phyloP scores from a whole-genome alignment of 2,797 vertebrate species.

The Pangasius djambal region DNA sequence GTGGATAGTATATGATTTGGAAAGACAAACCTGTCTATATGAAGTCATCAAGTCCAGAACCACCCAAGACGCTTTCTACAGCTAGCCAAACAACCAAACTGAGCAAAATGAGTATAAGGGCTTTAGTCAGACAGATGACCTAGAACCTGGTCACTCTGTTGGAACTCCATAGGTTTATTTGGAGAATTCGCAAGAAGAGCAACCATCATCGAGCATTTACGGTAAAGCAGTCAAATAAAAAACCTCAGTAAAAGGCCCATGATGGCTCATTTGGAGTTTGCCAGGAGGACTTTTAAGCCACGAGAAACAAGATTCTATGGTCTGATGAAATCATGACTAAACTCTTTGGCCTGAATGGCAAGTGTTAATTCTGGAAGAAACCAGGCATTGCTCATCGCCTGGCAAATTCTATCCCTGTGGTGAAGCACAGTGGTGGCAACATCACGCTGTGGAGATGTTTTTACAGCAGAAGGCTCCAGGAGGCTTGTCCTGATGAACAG shows the following conservation, averaged over 20 bases:
- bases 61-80: background rate
- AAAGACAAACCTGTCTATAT: background rate
- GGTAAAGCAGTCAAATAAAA: background rate
- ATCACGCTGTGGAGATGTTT: background rate
- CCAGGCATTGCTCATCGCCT: background rate
- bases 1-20: background rate
- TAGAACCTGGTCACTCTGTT: background rate
- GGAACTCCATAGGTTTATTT: background rate
- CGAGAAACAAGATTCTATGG: background rate
- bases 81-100: background rate
- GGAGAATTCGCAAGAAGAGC: background rate
- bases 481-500: background rate
- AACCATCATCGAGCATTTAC: background rate
- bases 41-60: background rate
- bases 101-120: background rate
- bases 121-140: background rate
- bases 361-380: background rate
- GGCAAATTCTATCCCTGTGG: background rate
- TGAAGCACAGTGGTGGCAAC: background rate
- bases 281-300: background rate
- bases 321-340: background rate
- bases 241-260: background rate
- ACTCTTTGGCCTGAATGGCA: background rate
- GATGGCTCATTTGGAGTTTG: background rate
- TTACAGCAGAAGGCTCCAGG: background rate